phyloP scores from a whole-genome alignment of 2,113 vertebrate genomes.

The Bubalus kerabau region DNA sequence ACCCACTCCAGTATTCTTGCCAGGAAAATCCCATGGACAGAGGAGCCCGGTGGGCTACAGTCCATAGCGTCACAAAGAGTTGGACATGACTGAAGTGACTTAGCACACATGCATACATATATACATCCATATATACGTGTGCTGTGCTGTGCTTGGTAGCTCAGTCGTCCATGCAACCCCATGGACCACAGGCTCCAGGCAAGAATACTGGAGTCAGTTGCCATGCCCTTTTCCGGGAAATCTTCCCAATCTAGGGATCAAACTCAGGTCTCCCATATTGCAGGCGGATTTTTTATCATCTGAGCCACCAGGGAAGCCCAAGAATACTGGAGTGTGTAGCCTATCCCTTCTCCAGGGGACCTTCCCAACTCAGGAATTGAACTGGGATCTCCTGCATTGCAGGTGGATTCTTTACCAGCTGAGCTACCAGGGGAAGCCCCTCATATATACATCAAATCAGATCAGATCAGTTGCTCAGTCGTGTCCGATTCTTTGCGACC shows the following conservation, averaged over 20 bases:
- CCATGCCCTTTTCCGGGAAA: not conserved
- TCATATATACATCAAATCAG: not conserved
- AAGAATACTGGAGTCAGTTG: not conserved
- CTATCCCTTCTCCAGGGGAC: not conserved
- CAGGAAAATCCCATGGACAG: not conserved
- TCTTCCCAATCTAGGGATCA: not conserved
- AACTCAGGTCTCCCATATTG: not conserved
- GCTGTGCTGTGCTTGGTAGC: not conserved
- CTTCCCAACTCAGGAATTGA: not conserved
- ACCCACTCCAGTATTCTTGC: not conserved
- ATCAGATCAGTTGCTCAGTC: too few relatives aligned
- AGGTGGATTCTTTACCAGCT: not conserved
- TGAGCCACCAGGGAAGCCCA: not conserved
- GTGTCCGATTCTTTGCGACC: too few relatives aligned
- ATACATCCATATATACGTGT: not conserved
- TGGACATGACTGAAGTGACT: not conserved
- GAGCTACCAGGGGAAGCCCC: not conserved
- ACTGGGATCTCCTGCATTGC: not conserved
- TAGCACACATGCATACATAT: rapidly evolving
- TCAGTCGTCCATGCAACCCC: not conserved
- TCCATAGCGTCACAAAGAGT: not conserved
- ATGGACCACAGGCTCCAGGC: not conserved
- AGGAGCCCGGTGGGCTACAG: not conserved
- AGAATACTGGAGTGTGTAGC: not conserved
- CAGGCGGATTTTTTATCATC: not conserved